phyloP scores from a whole-genome alignment of 2,797 vertebrate genomes.

The Dendrocincla tyrannina region DNA sequence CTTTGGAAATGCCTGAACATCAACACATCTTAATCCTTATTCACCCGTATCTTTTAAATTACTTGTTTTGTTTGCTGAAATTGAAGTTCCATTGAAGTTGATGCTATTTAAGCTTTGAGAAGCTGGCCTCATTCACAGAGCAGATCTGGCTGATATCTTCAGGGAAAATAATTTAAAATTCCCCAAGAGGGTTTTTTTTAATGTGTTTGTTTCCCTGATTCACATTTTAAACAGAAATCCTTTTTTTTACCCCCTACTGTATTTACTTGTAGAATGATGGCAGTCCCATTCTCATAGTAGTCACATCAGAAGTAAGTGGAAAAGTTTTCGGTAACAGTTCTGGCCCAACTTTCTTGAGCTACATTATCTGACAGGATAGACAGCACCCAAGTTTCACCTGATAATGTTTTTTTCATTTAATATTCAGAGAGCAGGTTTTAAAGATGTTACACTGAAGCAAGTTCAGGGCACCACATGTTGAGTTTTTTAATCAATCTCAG shows the following conservation, averaged over 20 bases:
- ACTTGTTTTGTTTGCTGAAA: background rate
- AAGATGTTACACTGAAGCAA: background rate
- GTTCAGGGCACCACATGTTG: background rate
- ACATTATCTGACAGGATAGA: background rate
- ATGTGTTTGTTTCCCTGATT: background rate
- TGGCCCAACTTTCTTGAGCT: background rate
- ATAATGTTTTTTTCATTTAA: background rate
- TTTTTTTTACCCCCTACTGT: rapidly evolving
- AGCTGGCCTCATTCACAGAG: background rate
- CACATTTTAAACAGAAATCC: background rate
- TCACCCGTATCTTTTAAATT: background rate
- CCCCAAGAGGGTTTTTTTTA: background rate
- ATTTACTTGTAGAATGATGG: background rate
- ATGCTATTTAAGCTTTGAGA: background rate
- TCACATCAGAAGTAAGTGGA: background rate
- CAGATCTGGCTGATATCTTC: background rate
- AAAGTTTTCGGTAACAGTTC: background rate
- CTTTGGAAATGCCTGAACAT: background rate
- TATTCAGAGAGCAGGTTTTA: background rate
- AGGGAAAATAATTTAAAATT: background rate
- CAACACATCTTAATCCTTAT: background rate
- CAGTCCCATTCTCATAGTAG: background rate
- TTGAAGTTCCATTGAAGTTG: background rate
- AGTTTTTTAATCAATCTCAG: background rate
- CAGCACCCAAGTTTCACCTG: background rate